These are phyloP conservation scores for Theodoxus fluviatilis DNA, from an alignment of 2,888 invertebrate species.

Conservation along the genomic window DNA sequence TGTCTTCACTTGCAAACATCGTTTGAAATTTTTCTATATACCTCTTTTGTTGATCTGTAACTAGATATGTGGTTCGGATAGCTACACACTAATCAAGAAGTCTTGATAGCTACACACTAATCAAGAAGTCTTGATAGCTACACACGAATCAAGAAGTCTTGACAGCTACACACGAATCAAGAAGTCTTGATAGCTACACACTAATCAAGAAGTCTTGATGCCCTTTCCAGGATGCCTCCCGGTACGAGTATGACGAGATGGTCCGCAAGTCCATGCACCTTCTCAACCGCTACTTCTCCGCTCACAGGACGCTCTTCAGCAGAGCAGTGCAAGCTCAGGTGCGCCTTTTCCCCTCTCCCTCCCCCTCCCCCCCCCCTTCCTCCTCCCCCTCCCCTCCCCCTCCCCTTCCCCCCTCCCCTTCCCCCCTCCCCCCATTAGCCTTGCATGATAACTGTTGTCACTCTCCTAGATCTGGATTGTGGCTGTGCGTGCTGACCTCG, in stretches of 20 bases:
- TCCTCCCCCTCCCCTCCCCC: too few species aligned
- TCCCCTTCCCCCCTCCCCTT: too few species aligned
- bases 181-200: too few species aligned
- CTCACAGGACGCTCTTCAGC: constrained; percentile 53
- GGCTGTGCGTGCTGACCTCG: too few species aligned
- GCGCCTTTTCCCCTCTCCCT: too few species aligned
- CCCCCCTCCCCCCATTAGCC: too few species aligned
- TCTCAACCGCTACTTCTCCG: constrained; percentile 56
- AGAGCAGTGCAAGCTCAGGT: constrained; percentile 62
- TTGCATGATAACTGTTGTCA: too few species aligned
- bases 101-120: too few species aligned
- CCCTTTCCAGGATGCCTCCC: constrained; percentile 56
- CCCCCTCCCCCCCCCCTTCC: too few species aligned
- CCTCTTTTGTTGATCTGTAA: not conserved
- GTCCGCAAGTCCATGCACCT: constrained; percentile 58
- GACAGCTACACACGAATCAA: not conserved
- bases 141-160: not conserved
- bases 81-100: not conserved
- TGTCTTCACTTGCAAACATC: too few species aligned
- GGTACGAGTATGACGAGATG: constrained; percentile 61
- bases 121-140: not conserved
- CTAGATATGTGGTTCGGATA: too few species aligned
- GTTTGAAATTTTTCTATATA: not conserved
- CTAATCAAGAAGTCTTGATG: not conserved
- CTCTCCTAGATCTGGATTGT: too few species aligned